Evolutionary conservation across 2,888 invertebrate genomes (phyloP).

Genomic region (Adela reaumurella): DNA sequence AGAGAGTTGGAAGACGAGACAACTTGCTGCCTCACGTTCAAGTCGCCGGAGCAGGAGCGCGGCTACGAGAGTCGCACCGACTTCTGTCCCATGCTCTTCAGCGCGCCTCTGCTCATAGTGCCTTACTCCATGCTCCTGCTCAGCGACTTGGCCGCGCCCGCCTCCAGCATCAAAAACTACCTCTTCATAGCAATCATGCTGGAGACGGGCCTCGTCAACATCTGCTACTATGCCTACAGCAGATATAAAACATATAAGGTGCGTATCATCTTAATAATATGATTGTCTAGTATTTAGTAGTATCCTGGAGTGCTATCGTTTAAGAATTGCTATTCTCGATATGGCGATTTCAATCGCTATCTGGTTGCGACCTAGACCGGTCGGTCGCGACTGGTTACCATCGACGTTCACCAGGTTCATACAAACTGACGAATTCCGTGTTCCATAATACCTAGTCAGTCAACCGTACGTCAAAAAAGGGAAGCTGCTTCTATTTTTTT

Average conservation of each 20-base stretch:
- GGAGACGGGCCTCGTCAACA: conserved; percentile 32
- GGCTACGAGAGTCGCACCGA: conserved; percentile 30
- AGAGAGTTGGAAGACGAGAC: conserved; percentile 45
- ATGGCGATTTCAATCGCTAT: too few relatives aligned
- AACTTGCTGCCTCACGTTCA: conserved; percentile 39
- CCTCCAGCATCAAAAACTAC: conserved; percentile 11
- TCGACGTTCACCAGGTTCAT: too few relatives aligned
- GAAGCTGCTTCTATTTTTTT: too few relatives aligned
- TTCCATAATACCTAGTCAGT: too few relatives aligned
- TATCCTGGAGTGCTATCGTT: too few relatives aligned
- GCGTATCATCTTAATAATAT: not conserved
- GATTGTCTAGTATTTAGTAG: too few relatives aligned
- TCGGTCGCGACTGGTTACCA: too few relatives aligned
- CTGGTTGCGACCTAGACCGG: too few relatives aligned
- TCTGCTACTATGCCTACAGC: conserved; percentile 31
- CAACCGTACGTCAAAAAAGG: too few relatives aligned
- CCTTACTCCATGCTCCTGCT: conserved; percentile 38
- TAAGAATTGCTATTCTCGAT: too few relatives aligned
- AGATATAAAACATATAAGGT: conserved; percentile 37
- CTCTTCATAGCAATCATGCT: conserved; percentile 19
- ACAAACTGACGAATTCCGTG: too few relatives aligned
- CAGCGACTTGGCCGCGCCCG: conserved; percentile 32
- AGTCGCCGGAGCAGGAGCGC: conserved; percentile 28
- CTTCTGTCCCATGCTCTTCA: conserved; percentile 32
- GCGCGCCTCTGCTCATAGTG: conserved; percentile 38